Evolutionary conservation across 2,888 invertebrate species (phyloP).

Genomic region (Heliconius erato): DNA sequence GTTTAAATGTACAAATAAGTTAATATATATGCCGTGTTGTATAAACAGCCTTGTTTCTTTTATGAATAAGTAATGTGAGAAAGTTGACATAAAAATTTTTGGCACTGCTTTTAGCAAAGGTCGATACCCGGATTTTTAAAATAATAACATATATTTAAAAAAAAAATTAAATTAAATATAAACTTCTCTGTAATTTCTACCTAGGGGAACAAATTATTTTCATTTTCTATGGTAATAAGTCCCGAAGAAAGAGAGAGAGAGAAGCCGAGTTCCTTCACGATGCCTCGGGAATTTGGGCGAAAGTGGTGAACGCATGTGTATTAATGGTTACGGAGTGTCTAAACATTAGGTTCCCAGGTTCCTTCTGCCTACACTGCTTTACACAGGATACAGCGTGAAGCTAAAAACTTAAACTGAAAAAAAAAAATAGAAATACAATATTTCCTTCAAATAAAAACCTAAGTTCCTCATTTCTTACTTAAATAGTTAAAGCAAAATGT

Average conservation of each 20-base stretch:
- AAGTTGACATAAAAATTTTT: slow-evolving; percentile 10
- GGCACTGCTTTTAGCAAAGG: slow-evolving; percentile 5
- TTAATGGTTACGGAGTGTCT: neutral
- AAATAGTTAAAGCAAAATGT: neutral
- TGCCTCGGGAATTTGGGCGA: neutral
- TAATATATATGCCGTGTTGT: neutral
- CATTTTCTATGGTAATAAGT: neutral
- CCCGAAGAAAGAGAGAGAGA: neutral
- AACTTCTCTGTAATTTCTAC: neutral
- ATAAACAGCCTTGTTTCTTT: slow-evolving; percentile 1
- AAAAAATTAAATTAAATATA: neutral
- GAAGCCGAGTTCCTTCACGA: neutral
- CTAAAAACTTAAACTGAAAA: neutral
- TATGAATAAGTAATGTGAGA: slow-evolving; percentile 15
- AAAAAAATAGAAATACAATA: neutral
- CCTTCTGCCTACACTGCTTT: neutral
- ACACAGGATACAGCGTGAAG: neutral
- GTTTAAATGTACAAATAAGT: neutral
- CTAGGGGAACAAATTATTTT: neutral
- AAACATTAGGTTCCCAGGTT: neutral
- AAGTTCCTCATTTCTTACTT: slow-evolving; percentile 16
- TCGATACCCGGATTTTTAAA: neutral
- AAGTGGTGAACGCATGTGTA: too few relatives aligned
- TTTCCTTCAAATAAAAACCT: neutral
- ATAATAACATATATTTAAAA: neutral